Conservation (phyloP, 1,140 invertebrate genomes). For the Lepidotrigona ventralis region DNA sequence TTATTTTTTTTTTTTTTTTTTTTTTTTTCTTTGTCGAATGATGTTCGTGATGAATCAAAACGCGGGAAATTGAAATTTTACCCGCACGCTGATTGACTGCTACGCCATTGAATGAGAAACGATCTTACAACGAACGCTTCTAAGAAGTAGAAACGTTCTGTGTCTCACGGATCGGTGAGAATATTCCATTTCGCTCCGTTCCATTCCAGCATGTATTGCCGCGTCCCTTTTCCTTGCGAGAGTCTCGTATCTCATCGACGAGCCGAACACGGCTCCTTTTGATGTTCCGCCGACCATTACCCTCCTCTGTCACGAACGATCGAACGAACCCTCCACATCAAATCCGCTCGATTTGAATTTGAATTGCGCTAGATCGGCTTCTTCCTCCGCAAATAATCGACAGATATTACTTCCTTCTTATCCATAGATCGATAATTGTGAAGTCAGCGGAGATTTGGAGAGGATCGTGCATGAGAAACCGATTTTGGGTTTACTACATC, state of each 20-base stretch:
- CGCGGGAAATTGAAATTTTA: conserved; percentile 8
- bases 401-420: neutral
- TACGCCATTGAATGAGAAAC: conserved; percentile 62
- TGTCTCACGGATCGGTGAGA: conserved; percentile 32
- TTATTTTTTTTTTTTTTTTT: neutral
- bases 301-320: conserved; percentile 27
- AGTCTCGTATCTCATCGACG: conserved; percentile 38
- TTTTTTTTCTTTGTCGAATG: neutral
- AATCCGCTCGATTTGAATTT: neutral
- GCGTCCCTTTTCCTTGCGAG: conserved; percentile 31
- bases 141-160: conserved; percentile 60
- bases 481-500: too few species aligned
- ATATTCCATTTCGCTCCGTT: conserved; percentile 42
- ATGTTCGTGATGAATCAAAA: neutral
- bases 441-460: neutral
- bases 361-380: neutral
- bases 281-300: conserved; percentile 42
- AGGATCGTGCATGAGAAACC: too few species aligned
- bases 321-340: neutral
- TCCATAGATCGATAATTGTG: neutral
- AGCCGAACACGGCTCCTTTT: conserved; percentile 50
- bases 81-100: conserved; percentile 13
- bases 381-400: neutral
- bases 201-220: conserved; percentile 24
- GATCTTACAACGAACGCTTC: conserved; percentile 48